Conservation (phyloP, 1,140 invertebrate genomes). For the Choristoneura fumiferana region DNA sequence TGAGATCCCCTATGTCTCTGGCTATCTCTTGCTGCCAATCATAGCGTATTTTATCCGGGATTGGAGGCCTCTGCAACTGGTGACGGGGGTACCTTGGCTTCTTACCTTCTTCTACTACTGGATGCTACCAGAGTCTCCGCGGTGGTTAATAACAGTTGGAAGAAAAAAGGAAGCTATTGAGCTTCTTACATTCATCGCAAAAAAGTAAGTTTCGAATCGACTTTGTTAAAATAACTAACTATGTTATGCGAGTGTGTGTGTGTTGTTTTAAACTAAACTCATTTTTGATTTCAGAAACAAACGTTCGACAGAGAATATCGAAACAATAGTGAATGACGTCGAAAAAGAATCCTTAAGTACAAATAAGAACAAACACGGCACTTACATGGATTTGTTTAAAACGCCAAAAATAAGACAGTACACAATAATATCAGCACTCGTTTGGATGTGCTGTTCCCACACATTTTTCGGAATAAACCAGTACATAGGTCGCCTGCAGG, state of each 20-base stretch:
- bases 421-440: conserved; percentile 82
- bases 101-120: conserved; percentile 51
- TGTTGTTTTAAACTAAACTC: too few species aligned
- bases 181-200: conserved; percentile 53
- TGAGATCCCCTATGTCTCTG: conserved; percentile 48
- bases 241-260: too few species aligned
- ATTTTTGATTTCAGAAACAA: conserved; percentile 68
- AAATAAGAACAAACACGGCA: conserved; percentile 41
- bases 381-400: conserved; percentile 79
- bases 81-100: conserved; percentile 79
- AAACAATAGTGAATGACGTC: conserved; percentile 62
- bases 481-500: conserved; percentile 84
- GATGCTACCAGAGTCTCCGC: conserved; percentile 64
- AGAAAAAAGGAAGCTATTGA: conserved; percentile 54
- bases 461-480: conserved; percentile 87
- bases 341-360: conserved; percentile 44
- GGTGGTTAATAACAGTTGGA: conserved; percentile 64
- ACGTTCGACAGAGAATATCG: conserved; percentile 74
- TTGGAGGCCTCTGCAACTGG: conserved; percentile 83
- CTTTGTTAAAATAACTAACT: too few species aligned
- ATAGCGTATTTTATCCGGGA: conserved; percentile 82
- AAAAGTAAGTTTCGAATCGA: conserved; percentile 42
- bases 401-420: conserved; percentile 87
- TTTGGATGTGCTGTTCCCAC: conserved; percentile 85
- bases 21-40: conserved; percentile 80